These are phyloP conservation scores for Siniperca scherzeri DNA, from an alignment of 2,797 vertebrate species.

Conservation along the genomic window DNA sequence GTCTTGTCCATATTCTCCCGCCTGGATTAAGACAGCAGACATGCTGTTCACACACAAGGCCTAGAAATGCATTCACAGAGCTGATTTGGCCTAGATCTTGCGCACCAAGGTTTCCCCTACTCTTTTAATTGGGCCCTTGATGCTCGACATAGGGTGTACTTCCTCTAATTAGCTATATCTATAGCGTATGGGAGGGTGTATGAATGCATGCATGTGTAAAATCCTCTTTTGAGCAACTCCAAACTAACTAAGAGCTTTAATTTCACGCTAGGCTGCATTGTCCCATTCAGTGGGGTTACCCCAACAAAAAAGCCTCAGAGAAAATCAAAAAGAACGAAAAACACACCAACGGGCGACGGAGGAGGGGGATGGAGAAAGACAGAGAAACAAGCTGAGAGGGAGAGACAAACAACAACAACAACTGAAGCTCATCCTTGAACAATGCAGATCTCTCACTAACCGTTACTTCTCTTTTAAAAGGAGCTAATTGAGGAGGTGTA, in stretches of 20 bases:
- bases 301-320: constrained; percentile 80
- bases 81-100: constrained; percentile 73
- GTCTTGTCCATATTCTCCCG: constrained; percentile 67
- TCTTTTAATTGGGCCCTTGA: constrained; percentile 84
- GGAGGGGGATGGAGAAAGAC: constrained; percentile 62
- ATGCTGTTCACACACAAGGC: constrained; percentile 69
- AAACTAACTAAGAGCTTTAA: constrained; percentile 87
- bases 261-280: constrained; percentile 87
- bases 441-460: constrained; percentile 71
- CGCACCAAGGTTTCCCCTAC: constrained; percentile 67
- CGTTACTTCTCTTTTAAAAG: constrained; percentile 76
- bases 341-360: constrained; percentile 71
- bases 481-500: constrained; percentile 78
- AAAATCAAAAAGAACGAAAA: constrained; percentile 80
- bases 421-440: constrained; percentile 74
- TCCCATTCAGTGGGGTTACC: constrained; percentile 81
- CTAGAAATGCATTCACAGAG: constrained; percentile 64
- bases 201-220: constrained; percentile 87
- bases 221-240: constrained; percentile 86
- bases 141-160: constrained; percentile 84
- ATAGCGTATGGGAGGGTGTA: constrained; percentile 81
- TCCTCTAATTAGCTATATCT: constrained; percentile 86
- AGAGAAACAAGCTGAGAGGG: constrained; percentile 34
- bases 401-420: constrained; percentile 78
- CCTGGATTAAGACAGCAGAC: constrained; percentile 71